A percentile compares a stretch with the other conserved stretches of the same genome.
These are phyloP conservation scores for Fringilla coelebs DNA, from an alignment of 2,797 vertebrate genomes.

Conservation along the genomic window DNA sequence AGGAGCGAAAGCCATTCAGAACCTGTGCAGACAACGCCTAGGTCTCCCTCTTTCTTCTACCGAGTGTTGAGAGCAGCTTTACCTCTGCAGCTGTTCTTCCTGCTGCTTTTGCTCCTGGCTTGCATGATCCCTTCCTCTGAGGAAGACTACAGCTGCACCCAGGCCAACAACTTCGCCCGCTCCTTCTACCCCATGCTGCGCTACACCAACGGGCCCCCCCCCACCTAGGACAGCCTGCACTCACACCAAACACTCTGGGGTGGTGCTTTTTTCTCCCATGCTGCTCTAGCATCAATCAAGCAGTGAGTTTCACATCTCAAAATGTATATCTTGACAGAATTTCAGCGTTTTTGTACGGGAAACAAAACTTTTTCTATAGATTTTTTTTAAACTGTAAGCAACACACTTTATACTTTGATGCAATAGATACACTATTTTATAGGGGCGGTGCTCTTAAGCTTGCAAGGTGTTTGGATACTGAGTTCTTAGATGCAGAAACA, in stretches of 20 bases:
- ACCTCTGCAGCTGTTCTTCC: slow-evolving; percentile 85
- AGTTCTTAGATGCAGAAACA: not conserved
- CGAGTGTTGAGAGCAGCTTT: slow-evolving; percentile 85
- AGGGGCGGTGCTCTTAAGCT: not conserved
- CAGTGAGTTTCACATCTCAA: not conserved
- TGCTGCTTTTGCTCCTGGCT: slow-evolving; percentile 85
- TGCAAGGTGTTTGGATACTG: not conserved
- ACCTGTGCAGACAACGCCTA: not conserved
- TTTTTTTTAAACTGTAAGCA: slow-evolving; percentile 40
- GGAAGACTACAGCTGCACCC: slow-evolving; percentile 87
- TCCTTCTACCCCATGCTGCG: slow-evolving; percentile 95
- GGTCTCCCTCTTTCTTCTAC: slow-evolving; percentile 77
- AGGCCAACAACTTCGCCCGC: slow-evolving; percentile 91
- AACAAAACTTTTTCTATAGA: slow-evolving; percentile 45
- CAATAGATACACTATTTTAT: slow-evolving; percentile 42
- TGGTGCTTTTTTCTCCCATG: not conserved
- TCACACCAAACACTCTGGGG: not conserved
- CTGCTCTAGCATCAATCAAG: not conserved
- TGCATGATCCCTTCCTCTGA: slow-evolving; percentile 84
- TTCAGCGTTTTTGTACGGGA: slow-evolving; percentile 33
- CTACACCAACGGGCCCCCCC: slow-evolving; percentile 92
- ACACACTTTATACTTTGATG: slow-evolving; percentile 45
- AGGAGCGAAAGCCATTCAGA: slow-evolving; percentile 48
- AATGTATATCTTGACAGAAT: slow-evolving; percentile 19
- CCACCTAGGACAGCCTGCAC: slow-evolving; percentile 75